Evolutionary conservation across 2,888 invertebrate species (phyloP).

Genomic region (Eristalis pertinax): DNA sequence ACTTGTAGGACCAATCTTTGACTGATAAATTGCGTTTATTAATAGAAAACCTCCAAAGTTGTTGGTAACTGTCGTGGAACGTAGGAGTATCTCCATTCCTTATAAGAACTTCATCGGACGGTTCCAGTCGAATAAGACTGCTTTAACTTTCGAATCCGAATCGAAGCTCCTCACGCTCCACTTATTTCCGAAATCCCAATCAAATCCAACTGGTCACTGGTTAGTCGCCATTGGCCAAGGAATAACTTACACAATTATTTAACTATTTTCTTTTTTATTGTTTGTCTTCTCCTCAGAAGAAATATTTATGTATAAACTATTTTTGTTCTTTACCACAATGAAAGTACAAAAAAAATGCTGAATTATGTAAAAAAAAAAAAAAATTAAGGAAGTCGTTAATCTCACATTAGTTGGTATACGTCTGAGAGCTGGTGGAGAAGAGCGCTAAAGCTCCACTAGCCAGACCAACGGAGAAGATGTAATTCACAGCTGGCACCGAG

Average conservation of each 20-base stretch:
- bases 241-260: slow-evolving; percentile 24
- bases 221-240: neutral
- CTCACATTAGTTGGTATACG: slow-evolving; percentile 70
- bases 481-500: slow-evolving; percentile 95
- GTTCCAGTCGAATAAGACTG: too few species aligned
- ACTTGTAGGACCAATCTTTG: too few species aligned
- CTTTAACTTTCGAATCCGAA: too few species aligned
- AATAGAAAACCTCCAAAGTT: too few species aligned
- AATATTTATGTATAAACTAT: slow-evolving; percentile 55
- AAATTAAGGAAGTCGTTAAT: slow-evolving; percentile 33
- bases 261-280: slow-evolving; percentile 35
- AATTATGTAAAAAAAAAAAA: slow-evolving; percentile 37
- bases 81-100: too few species aligned
- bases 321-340: slow-evolving; percentile 55
- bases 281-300: slow-evolving; percentile 65
- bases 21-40: too few species aligned
- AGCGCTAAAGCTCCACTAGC: slow-evolving; percentile 96
- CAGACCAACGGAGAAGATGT: slow-evolving; percentile 93
- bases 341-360: slow-evolving; percentile 56
- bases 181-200: neutral
- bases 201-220: neutral
- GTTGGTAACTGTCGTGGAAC: too few species aligned
- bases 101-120: too few species aligned
- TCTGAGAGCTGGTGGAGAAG: slow-evolving; percentile 90
- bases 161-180: too few species aligned